These are phyloP conservation scores for Papilio demoleus DNA, from an alignment of 2,888 invertebrate genomes.

Conservation along the genomic window DNA sequence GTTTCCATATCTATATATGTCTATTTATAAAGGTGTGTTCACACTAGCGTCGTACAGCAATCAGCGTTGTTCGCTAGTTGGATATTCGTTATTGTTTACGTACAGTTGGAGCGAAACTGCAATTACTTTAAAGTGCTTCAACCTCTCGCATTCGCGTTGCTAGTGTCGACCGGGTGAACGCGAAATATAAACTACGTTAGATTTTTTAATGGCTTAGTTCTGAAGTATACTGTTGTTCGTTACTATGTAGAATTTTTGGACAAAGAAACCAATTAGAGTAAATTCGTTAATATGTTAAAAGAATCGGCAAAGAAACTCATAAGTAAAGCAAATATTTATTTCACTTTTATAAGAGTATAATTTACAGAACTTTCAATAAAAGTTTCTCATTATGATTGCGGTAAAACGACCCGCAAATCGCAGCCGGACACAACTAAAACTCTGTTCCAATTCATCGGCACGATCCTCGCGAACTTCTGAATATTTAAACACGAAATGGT, in stretches of 20 bases:
- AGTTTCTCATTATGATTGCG: constrained; percentile 9
- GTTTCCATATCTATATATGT: not conserved
- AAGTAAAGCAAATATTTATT: not conserved
- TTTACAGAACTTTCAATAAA: constrained; percentile 17
- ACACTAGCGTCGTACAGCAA: not conserved
- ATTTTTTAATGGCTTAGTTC: not conserved
- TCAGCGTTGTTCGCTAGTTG: constrained; percentile 17
- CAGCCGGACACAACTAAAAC: constrained; percentile 20
- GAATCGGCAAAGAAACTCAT: too few relatives aligned
- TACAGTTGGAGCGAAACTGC: constrained; percentile 21
- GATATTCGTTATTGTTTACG: constrained; percentile 29
- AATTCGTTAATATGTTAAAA: too few relatives aligned
- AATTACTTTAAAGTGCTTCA: constrained; percentile 34
- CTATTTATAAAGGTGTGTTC: constrained; percentile 2
- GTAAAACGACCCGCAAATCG: constrained; percentile 15
- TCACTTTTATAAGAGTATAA: not conserved
- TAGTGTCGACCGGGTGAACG: not conserved
- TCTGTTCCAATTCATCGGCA: constrained; percentile 25
- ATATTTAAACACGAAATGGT: constrained; percentile 18
- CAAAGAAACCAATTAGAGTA: too few relatives aligned
- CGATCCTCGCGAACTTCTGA: constrained; percentile 18
- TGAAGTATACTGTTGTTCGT: too few relatives aligned
- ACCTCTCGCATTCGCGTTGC: constrained; percentile 10
- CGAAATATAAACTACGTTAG: constrained; percentile 2
- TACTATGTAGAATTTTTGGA: too few relatives aligned